Evolutionary conservation across 2,888 invertebrate genomes (phyloP), one percentile per base, ranked within the genome.

Genomic region (Shargacucullia verbasci): DNA sequence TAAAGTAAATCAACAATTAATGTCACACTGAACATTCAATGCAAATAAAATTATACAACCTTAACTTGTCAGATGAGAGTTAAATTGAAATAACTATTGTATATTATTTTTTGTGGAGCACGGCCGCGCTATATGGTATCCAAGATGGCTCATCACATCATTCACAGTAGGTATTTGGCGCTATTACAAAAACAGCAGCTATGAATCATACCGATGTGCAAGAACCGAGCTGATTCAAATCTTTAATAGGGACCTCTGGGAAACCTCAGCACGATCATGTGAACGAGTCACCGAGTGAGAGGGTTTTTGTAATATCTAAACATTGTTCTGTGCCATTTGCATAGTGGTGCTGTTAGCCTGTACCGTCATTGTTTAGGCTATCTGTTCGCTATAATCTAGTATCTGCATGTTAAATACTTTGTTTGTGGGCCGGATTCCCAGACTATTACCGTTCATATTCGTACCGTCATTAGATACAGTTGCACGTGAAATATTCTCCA

Each of bases 331-430:
- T 80, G 78, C 79, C 82, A 88, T 89, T 90, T 90, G 85, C 89
- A 91, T 89, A 82, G 84, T 82, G 68, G 69, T 70, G 77, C 68
- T 80, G 80, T 63, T 63, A 38, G 61, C 57, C 60, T 39, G 78
- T 83, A 83, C 84, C 84, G 81, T 85, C 90, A 91, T 93, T 93
- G 93, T 92, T 89, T 87, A 76, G 87, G 81, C 85, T 92, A 93
- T 93, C 92, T 83, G 69, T 70, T 76, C 74, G 79, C 74, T 88
- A 77, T 79, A 82, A 93, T 94, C 92, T 91, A 80, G 80, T 83
- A 84, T 84, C 81, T 85, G 87, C 85, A 83, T 81, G 81, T 80
- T 85, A 86, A 87, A 85, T 81, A 84, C 83, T 80, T 82, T 80
- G 86, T 84, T 86, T 83, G 83, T 83, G 79, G 78, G 81, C 82